Percentiles rank a stretch among this genome's conserved stretches.
These are phyloP conservation scores for Indri indri DNA, from an alignment of 2,113 vertebrate genomes.

Conservation along the genomic window DNA sequence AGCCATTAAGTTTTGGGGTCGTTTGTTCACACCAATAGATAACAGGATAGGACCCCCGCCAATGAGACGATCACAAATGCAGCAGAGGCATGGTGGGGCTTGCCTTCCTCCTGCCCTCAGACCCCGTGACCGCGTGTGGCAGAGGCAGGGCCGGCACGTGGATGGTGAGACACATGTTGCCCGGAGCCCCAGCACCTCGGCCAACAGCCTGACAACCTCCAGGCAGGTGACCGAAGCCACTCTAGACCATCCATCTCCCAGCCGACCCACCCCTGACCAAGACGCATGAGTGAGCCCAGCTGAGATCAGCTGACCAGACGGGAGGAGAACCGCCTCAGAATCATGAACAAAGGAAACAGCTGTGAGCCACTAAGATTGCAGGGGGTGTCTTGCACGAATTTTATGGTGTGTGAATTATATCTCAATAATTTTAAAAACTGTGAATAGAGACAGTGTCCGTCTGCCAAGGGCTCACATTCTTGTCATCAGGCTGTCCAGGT, in stretches of 20 bases:
- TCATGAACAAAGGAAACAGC: rapidly evolving
- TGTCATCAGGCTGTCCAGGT: background rate
- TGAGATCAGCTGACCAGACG: background rate
- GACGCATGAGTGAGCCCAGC: background rate
- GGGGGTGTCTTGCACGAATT: too few relatives aligned
- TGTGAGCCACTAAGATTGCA: background rate
- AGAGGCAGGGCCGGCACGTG: background rate
- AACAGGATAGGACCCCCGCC: background rate
- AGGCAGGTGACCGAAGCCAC: background rate
- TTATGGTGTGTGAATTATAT: background rate
- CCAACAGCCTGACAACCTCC: background rate
- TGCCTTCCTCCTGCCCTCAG: background rate
- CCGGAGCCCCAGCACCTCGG: background rate
- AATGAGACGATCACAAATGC: too few relatives aligned
- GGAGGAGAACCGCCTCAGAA: background rate
- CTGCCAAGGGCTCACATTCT: background rate
- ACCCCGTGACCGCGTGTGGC: background rate
- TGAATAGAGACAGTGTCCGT: background rate
- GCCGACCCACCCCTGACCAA: background rate
- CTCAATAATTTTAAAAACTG: background rate
- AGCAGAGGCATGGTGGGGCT: background rate
- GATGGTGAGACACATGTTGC: background rate
- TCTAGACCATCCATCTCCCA: background rate
- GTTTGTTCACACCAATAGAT: background rate
- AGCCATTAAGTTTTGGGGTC: background rate